Percentiles rank a stretch among this genome's conserved stretches.
Evolutionary conservation across 1,140 invertebrate species (phyloP).

Genomic region (Drosophila miranda): DNA sequence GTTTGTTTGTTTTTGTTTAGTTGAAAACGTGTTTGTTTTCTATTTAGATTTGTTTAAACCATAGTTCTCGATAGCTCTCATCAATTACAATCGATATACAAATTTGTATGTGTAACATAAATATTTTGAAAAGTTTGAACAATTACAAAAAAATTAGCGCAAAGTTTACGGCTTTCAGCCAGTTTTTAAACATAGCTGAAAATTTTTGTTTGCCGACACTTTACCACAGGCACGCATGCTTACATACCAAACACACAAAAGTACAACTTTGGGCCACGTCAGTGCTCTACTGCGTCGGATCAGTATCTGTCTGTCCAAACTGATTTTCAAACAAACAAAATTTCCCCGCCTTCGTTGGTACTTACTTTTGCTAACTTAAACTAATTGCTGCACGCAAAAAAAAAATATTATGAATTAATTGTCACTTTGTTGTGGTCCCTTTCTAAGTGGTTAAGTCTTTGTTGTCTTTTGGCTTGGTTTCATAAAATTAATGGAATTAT

Average conservation of each 20-base stretch:
- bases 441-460: conserved; percentile 53
- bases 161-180: no score
- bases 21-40: no score
- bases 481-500: conserved; percentile 20
- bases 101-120: no score
- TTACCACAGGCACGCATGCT: conserved; percentile 36
- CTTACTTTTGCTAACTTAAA: conserved; percentile 70
- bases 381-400: conserved; percentile 31
- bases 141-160: no score
- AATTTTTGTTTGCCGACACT: conserved; percentile 40
- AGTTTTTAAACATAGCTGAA: neutral
- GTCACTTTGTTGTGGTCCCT: conserved; percentile 52
- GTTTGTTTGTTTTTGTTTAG: no score
- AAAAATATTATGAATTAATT: conserved; percentile 39
- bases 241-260: conserved; percentile 21
- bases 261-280: conserved; percentile 54
- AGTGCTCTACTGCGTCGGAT: conserved; percentile 34
- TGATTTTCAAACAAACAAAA: conserved; percentile 33
- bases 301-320: conserved; percentile 34
- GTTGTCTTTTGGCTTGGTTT: conserved; percentile 66
- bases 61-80: no score
- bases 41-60: no score
- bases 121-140: no score
- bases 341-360: conserved; percentile 7
- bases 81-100: no score